phyloP scores from a whole-genome alignment of 1,140 invertebrate species.

The Apis florea region DNA sequence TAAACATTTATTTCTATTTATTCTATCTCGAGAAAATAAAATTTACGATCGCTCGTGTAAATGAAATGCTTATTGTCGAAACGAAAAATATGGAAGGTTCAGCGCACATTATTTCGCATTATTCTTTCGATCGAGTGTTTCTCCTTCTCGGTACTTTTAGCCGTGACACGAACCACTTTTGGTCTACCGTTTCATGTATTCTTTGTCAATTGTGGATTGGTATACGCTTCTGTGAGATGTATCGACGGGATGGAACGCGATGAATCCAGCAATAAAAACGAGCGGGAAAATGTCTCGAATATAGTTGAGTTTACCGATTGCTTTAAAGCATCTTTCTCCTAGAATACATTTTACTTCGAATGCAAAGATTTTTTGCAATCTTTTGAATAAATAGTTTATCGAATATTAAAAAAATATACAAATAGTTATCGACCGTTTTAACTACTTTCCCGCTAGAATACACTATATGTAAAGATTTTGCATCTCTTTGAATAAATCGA shows the following conservation, averaged over 20 bases:
- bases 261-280: not conserved
- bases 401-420: not conserved
- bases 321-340: not conserved
- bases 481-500: too few species aligned
- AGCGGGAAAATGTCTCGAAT: not conserved
- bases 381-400: not conserved
- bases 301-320: not conserved
- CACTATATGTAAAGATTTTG: not conserved
- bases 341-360: not conserved
- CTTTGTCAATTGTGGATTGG: not conserved
- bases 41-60: not conserved
- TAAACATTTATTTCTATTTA: too few species aligned
- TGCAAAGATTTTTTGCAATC: not conserved
- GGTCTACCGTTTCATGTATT: slow-evolving; percentile 1
- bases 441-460: not conserved
- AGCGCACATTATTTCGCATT: not conserved
- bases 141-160: slow-evolving; percentile 24
- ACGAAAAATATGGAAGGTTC: slow-evolving; percentile 26
- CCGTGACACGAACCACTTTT: not conserved
- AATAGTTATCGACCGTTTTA: not conserved
- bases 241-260: not conserved
- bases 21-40: too few species aligned
- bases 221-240: not conserved
- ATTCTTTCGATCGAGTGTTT: not conserved
- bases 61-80: not conserved